These are phyloP conservation scores for Chionomys nivalis DNA, from an alignment of 2,113 vertebrate species.

Conservation along the genomic window DNA sequence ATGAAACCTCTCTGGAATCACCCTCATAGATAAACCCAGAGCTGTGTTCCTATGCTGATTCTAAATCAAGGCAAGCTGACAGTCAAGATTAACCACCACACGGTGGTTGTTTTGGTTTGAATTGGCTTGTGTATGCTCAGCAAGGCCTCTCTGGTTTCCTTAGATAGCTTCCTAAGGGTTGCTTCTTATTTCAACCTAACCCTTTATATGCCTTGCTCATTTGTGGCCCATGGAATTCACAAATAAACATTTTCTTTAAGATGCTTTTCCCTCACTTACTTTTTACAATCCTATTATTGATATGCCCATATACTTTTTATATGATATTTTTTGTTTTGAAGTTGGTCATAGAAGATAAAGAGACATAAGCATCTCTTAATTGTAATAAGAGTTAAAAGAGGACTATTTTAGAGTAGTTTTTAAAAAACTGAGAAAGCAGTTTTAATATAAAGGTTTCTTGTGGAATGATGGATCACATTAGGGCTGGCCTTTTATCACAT, in stretches of 20 bases:
- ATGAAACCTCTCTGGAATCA: neutral
- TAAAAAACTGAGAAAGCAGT: neutral
- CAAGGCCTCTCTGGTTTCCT: neutral
- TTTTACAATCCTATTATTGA: neutral
- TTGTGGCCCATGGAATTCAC: neutral
- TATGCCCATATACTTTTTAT: no score
- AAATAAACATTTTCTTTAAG: neutral
- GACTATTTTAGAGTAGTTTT: neutral
- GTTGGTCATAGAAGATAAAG: neutral
- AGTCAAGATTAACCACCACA: neutral
- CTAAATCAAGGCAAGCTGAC: neutral
- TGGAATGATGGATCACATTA: neutral
- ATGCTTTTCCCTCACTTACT: neutral
- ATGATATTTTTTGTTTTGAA: neutral
- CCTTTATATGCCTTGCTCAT: neutral
- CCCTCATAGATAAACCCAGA: neutral
- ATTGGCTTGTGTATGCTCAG: neutral
- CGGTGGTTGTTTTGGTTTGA: neutral
- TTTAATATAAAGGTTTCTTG: neutral
- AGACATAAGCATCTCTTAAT: neutral
- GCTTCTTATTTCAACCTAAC: neutral
- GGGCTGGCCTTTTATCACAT: neutral
- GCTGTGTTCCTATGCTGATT: no score
- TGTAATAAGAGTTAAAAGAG: neutral
- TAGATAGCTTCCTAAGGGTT: neutral